phyloP scores from a whole-genome alignment of 30 jellyfish, hydroid and myxozoan genomes.

The Aurelia sp. region DNA sequence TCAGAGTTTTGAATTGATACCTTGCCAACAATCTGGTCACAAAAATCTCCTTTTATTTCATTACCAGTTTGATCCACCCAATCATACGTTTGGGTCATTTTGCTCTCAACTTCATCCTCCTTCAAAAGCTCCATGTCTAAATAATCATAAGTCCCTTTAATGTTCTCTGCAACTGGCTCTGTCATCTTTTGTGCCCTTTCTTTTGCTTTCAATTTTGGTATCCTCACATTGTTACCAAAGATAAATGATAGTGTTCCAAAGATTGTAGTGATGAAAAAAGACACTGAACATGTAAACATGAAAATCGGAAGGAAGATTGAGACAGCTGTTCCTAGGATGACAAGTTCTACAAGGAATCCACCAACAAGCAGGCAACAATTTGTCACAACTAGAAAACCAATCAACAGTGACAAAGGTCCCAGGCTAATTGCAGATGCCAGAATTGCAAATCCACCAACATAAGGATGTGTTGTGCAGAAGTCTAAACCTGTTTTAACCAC shows the following conservation, averaged over 20 bases:
- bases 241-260: neutral
- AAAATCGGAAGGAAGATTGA: constrained; percentile 30
- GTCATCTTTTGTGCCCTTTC: neutral
- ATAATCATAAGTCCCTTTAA: too few species aligned
- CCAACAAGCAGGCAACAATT: constrained; percentile 40
- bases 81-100: constrained; percentile 44
- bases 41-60: neutral
- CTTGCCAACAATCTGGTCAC: too few species aligned
- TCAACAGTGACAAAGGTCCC: constrained; percentile 24
- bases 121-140: neutral
- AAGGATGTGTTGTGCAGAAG: constrained; percentile 36
- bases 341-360: neutral
- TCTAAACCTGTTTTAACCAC: neutral
- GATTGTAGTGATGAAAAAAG: constrained; percentile 8
- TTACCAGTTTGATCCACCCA: constrained; percentile 41
- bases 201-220: neutral
- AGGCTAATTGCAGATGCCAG: constrained; percentile 18
- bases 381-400: constrained; percentile 27
- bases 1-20: too few species aligned
- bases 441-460: constrained; percentile 4
- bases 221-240: neutral
- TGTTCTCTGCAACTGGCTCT: neutral
- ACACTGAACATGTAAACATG: neutral
- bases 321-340: constrained; percentile 12
- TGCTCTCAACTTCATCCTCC: constrained; percentile 13